These are phyloP conservation scores for Leptobrachium leishanense DNA, from an alignment of 2,113 vertebrate species.

Conservation along the genomic window DNA sequence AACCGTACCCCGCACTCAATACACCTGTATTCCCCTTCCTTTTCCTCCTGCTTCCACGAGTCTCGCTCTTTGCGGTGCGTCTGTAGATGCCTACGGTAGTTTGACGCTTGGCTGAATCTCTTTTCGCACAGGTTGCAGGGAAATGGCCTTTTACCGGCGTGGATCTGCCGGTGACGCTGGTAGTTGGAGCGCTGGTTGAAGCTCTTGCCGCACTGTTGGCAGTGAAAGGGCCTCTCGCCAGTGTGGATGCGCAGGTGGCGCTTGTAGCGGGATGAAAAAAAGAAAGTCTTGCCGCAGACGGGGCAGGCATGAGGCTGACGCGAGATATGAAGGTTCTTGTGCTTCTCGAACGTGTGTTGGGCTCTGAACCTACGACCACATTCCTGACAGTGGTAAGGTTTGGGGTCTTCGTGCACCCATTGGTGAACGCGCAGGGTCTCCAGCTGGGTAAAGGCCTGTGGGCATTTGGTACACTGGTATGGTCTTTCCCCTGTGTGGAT, in stretches of 20 bases:
- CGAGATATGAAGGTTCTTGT: conserved; percentile 20
- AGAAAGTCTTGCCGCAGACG: conserved; percentile 59
- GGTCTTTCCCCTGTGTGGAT: conserved; percentile 74
- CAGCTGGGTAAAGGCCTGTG: conserved; percentile 78
- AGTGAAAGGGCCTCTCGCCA: conserved; percentile 67
- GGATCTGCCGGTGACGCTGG: conserved; percentile 70
- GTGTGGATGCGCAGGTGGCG: conserved; percentile 44
- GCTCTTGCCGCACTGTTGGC: conserved; percentile 76
- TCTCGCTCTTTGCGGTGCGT: conserved; percentile 21
- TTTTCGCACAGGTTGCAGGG: conserved; percentile 77
- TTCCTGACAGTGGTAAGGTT: conserved; percentile 68
- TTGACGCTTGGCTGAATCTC: conserved; percentile 76
- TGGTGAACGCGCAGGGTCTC: conserved; percentile 73
- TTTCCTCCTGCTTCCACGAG: conserved; percentile 7
- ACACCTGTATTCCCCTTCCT: conserved; percentile 46
- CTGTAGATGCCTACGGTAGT: conserved; percentile 68
- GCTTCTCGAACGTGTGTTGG: conserved; percentile 33
- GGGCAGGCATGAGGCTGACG: conserved; percentile 50
- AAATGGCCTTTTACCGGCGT: conserved; percentile 70
- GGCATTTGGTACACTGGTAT: conserved; percentile 75
- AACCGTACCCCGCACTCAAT: conserved; percentile 53
- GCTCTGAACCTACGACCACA: conserved; percentile 71
- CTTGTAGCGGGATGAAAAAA: conserved; percentile 43
- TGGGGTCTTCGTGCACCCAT: conserved; percentile 41
- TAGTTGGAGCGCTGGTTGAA: conserved; percentile 77